Base-by-base conservation (phyloP, 2,888 invertebrate species). In the Agrochola lychnidis region DNA sequence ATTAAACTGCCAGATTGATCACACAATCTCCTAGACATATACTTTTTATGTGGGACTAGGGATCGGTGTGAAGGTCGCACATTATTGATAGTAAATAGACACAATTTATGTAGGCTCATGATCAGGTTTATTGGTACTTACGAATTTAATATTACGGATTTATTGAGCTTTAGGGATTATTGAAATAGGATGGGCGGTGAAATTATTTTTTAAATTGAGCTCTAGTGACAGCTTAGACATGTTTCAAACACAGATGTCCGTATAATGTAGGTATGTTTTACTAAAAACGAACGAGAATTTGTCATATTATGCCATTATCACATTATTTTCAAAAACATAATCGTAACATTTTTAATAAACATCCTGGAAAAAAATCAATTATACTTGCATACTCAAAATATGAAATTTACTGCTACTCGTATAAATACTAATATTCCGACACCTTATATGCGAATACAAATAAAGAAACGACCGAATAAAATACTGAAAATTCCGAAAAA, bases 1-100 rank as follows among this genome's bases (percentile, higher is more conserved):
- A 53, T 81, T 81, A 76, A 68, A 84, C 62, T 63, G n/a, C 10
- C 51, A 75, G 81, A 86, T 86, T 78, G 84, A 85, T 85, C 61
- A 77, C 85, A 53, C 70, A 62, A 78, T 77, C 76, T 69, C 25
- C 45, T 69, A 63, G 66, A 73, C 71, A 78, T 73, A 81, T 72
- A 73, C 19, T 75, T 86, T 84, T 78, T 86, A 74, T 73, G 40
- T 61, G 45, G 6, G 59, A 19, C 45, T 56, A 22, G 73, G 72
- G 66, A 48, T 59, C 10, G 42, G 30, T 10, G 62, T 25, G 64
- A 56, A 70, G 78, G 71, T 40, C 63, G 16, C 56, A 19, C 42
- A 30, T 74, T 78, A 82, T 82, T 78, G 64, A 71, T 59, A 73
- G 73, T 82, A 77, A 85, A 85, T 71, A 57, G 22, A 81, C 68